Evolutionary conservation across 2,797 vertebrate genomes (phyloP).

Genomic region (Xiphophorus birchmanni): DNA sequence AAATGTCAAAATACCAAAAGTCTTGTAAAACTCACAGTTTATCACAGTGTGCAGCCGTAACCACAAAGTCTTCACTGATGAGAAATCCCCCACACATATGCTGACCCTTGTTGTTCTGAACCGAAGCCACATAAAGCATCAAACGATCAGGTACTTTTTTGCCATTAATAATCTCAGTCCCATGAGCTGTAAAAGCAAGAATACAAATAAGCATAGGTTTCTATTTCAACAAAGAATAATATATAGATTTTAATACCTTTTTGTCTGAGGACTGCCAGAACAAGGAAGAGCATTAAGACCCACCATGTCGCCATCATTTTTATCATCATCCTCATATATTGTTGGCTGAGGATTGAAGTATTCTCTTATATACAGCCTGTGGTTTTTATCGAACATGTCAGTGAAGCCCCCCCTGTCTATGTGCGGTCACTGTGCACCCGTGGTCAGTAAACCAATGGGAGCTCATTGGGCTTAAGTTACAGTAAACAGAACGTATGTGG

Average conservation of each 20-base stretch:
- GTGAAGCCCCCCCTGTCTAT: neutral
- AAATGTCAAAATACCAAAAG: neutral
- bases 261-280: neutral
- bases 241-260: neutral
- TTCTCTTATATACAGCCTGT: neutral
- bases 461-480: neutral
- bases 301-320: neutral
- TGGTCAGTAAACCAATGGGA: neutral
- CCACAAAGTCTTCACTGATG: constrained; percentile 65
- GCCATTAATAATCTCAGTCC: constrained; percentile 23
- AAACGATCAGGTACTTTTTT: neutral
- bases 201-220: neutral
- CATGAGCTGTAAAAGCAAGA: constrained; percentile 4
- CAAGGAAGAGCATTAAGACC: neutral
- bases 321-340: accelerated
- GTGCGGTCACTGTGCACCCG: neutral
- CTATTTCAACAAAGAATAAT: neutral
- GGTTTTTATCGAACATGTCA: neutral
- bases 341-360: accelerated
- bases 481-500: no score
- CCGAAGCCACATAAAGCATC: constrained; percentile 76
- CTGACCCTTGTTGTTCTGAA: constrained; percentile 41
- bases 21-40: constrained; percentile 2
- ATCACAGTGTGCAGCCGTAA: constrained; percentile 77
- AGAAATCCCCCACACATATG: constrained; percentile 76